Percentiles rank a stretch among this genome's conserved stretches.
phyloP scores from a whole-genome alignment of 2,888 invertebrate genomes.

The Odontomyia ornata region DNA sequence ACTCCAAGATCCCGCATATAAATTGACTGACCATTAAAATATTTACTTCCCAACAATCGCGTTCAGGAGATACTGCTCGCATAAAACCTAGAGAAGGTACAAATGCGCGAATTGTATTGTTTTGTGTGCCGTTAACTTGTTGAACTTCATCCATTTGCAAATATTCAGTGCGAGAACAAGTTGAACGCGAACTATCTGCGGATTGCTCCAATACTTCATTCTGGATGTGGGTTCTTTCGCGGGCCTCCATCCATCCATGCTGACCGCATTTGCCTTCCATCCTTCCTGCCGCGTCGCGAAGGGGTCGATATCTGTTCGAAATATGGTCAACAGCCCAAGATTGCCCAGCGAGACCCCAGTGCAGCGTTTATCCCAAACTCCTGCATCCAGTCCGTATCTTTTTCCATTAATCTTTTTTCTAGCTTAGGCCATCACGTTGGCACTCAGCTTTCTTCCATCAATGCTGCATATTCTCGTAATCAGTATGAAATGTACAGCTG shows the following conservation, averaged over 20 bases:
- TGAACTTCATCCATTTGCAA: conserved; percentile 38
- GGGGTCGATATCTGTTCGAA: conserved; percentile 11
- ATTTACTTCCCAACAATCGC: conserved; percentile 31
- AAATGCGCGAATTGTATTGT: conserved; percentile 11
- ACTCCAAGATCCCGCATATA: conserved; percentile 2
- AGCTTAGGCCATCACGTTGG: conserved; percentile 34
- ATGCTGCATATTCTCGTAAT: conserved; percentile 21
- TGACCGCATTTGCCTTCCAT: neutral
- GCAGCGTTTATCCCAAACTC: neutral
- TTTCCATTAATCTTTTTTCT: conserved; percentile 29
- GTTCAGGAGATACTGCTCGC: neutral
- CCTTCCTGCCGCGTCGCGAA: neutral
- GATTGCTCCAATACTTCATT: conserved; percentile 22
- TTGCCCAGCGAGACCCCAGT: neutral
- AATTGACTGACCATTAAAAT: conserved; percentile 39
- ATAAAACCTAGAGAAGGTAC: neutral
- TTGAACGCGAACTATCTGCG: conserved; percentile 13
- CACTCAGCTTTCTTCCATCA: conserved; percentile 24
- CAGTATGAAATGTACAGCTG: neutral
- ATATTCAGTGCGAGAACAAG: conserved; percentile 4
- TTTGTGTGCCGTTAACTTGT: conserved; percentile 35
- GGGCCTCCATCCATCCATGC: neutral
- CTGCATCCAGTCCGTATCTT: neutral
- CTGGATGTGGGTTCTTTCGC: neutral
- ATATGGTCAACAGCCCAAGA: conserved; percentile 12